These are phyloP conservation scores for Percina caprodes DNA, from an alignment of 2,113 vertebrate species.

Conservation along the genomic window DNA sequence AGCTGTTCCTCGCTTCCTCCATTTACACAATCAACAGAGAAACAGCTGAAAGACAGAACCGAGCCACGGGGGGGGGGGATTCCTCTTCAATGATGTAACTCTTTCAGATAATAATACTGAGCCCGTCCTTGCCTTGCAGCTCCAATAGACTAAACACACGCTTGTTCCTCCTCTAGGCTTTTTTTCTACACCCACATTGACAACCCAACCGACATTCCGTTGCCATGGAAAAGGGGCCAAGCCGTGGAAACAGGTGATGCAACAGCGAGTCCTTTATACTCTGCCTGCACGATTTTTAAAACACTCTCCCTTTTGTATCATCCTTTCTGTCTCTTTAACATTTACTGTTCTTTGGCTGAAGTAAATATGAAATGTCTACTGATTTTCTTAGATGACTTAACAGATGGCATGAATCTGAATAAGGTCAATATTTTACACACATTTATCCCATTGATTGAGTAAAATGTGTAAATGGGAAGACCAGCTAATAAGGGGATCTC, in stretches of 20 bases:
- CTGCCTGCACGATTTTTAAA: constrained; percentile 50
- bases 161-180: constrained; percentile 69
- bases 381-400: background rate
- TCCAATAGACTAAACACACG: constrained; percentile 72
- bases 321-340: constrained; percentile 26
- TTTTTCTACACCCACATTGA: constrained; percentile 71
- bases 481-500: background rate
- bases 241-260: constrained; percentile 76
- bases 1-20: constrained; percentile 50
- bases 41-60: constrained; percentile 70
- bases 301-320: constrained; percentile 44
- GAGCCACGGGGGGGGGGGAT: constrained; percentile 63
- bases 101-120: constrained; percentile 61
- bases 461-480: constrained; percentile 15
- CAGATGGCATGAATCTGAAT: constrained; percentile 8
- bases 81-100: constrained; percentile 78
- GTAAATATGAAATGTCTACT: background rate
- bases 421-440: background rate
- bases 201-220: constrained; percentile 73
- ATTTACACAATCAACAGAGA: constrained; percentile 70
- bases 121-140: constrained; percentile 63
- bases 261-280: constrained; percentile 70
- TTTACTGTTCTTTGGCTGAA: constrained; percentile 11
- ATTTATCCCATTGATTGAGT: background rate
- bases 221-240: constrained; percentile 76